Evolutionary conservation across 2,888 invertebrate genomes (phyloP).

Genomic region (Leptopterna dolabrata): DNA sequence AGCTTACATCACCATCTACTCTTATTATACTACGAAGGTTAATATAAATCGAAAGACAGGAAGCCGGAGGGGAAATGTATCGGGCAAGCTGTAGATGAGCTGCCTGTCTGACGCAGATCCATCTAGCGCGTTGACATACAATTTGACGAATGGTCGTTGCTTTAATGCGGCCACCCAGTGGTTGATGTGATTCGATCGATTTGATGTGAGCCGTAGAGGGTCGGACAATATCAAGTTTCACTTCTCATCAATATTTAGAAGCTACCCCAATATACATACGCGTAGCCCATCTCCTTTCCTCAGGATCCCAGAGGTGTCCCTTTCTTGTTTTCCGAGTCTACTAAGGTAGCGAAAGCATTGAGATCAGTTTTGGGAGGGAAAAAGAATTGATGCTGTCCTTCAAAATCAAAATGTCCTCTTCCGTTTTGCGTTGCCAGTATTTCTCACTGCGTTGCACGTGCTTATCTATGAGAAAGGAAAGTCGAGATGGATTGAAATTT

Average conservation of each 20-base stretch:
- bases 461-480: no score
- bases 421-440: no score
- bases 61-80: not conserved
- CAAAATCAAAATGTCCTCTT: no score
- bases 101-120: conserved; percentile 10
- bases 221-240: not conserved
- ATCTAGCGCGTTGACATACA: conserved; percentile 29
- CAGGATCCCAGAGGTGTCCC: not conserved
- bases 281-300: not conserved
- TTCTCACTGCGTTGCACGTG: no score
- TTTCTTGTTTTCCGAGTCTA: not conserved
- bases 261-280: conserved; percentile 26
- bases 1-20: not conserved
- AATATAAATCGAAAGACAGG: conserved; percentile 5
- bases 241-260: conserved; percentile 38
- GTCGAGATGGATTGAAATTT: no score
- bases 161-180: conserved; percentile 5
- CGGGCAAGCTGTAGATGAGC: not conserved
- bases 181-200: not conserved
- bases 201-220: not conserved
- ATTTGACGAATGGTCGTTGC: conserved; percentile 33
- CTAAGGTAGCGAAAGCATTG: no score
- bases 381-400: no score
- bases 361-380: no score
- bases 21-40: not conserved